Conservation (phyloP, 2,888 invertebrate species). For the Tipula confusa region DNA sequence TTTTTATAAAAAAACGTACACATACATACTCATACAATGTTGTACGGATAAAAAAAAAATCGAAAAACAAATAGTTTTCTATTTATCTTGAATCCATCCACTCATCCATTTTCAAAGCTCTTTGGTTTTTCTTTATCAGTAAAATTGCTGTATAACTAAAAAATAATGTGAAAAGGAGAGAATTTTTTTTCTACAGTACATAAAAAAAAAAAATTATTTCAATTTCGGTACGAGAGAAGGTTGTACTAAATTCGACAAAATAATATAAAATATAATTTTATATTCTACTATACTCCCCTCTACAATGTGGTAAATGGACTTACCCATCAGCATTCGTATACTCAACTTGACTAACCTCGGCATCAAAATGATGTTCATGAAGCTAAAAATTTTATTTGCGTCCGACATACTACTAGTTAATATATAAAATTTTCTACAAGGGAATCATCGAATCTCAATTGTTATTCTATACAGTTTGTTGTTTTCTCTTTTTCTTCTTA, state of each 20-base stretch:
- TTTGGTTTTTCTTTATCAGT: conserved; percentile 12
- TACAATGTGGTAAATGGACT: conserved; percentile 30
- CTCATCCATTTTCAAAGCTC: conserved; percentile 20
- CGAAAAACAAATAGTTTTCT: conserved; percentile 3
- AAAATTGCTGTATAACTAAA: conserved; percentile 8
- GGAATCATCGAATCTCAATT: conserved; percentile 12
- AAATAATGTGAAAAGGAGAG: neutral
- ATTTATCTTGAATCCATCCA: conserved; percentile 29
- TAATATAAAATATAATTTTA: conserved; percentile 27
- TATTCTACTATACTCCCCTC: conserved; percentile 28
- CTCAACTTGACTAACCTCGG: conserved; percentile 33
- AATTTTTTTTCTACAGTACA: neutral
- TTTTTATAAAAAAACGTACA: neutral
- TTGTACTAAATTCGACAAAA: conserved; percentile 12
- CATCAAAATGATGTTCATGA: conserved; percentile 35
- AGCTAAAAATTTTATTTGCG: conserved; percentile 33
- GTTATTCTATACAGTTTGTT: conserved; percentile 20
- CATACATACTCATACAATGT: neutral
- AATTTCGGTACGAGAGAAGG: conserved; percentile 3
- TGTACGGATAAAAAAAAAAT: neutral
- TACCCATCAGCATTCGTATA: conserved; percentile 31
- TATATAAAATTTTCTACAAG: neutral
- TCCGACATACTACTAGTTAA: conserved; percentile 1
- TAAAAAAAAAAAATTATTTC: conserved; percentile 7
- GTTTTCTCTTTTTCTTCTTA: conserved; percentile 9